Conservation (phyloP, 2,888 invertebrate genomes). For the Melanostoma scalare region DNA sequence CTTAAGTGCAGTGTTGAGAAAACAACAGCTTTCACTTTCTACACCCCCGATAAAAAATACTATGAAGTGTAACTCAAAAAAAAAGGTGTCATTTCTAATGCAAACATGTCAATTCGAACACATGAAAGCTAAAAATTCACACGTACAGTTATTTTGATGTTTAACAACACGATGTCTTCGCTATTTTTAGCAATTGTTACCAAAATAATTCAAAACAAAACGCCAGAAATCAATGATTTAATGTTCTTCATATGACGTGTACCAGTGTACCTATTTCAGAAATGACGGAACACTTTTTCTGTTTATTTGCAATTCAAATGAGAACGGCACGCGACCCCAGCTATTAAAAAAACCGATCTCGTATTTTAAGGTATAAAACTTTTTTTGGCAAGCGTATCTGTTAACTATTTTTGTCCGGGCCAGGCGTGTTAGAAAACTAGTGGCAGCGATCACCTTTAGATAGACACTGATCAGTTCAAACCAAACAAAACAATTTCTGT, state of each 20-base stretch:
- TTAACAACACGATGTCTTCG: too few species aligned
- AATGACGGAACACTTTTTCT: conserved; percentile 44
- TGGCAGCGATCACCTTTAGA: conserved; percentile 65
- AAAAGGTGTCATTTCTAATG: conserved; percentile 48
- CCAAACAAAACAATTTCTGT: conserved; percentile 7
- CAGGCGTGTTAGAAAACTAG: conserved; percentile 41
- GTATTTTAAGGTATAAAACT: conserved; percentile 12
- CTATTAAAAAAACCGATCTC: conserved; percentile 16
- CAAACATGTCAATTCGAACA: conserved; percentile 40
- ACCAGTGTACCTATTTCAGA: background rate
- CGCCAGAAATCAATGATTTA: too few species aligned
- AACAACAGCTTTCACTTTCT: conserved; percentile 55
- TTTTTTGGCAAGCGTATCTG: conserved; percentile 54
- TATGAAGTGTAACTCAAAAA: conserved; percentile 20
- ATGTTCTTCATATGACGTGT: conserved; percentile 7
- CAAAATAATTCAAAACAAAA: too few species aligned
- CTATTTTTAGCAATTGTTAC: too few species aligned
- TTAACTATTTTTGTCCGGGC: conserved; percentile 52
- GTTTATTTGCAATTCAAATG: conserved; percentile 41
- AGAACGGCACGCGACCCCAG: conserved; percentile 67
- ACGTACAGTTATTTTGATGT: conserved; percentile 4
- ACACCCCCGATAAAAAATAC: conserved; percentile 47
- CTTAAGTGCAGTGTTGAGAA: conserved; percentile 44
- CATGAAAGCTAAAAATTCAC: conserved; percentile 36
- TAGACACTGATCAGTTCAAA: conserved; percentile 65